Evolutionary conservation across 2,797 vertebrate species (phyloP), one percentile per base, ranked within the genome.

Genomic region (Sebastiscus albofasciatus): DNA sequence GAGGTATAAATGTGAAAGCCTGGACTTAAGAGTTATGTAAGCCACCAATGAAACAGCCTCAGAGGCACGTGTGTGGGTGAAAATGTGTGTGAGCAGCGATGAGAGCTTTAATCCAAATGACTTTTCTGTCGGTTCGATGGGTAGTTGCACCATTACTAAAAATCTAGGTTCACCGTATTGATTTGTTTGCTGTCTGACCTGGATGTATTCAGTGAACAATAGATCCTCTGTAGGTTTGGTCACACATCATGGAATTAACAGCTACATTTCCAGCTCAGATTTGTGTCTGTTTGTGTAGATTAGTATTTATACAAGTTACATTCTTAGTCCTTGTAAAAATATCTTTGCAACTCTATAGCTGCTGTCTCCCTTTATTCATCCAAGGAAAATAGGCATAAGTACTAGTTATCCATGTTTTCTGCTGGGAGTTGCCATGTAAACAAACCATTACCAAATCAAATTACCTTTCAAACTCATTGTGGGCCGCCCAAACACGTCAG

Each of bases 11-110:
- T 81, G 70, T 73, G 72, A 89, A 86, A 83, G 72, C 84, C 20
- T 55, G 75, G 79, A 86, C 68, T 84, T 64, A 52, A 52, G 52
- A 68, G 83, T 94, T 94, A 94, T 81, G 83, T 93, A 95, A 95
- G 85, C 82, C 75, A 68, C 56, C 70, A 54, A 58, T 69, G 77
- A 90, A 90, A 52, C 84, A 80, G 72, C 70, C 61, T 84, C 36
- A 59, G 56, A 79, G 61, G 52, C 65, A 60, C 65, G 24, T 67
- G 76, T 81, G 86, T 69, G 72, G 22, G 55, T 62, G 65, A 49
- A 73, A 58, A 55, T 68, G 58, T 60, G 62, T 82, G 79, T 68
- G 66, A 65, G 42, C 72, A 64, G 49, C 1, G 34, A 67, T 78
- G 26, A 75, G 29, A 68, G 80, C 72, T 80, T 87, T 83, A 65